Percentiles rank a stretch among this genome's conserved stretches.
phyloP scores from a whole-genome alignment of 2,888 invertebrate genomes.

The Drosophila conformis region DNA sequence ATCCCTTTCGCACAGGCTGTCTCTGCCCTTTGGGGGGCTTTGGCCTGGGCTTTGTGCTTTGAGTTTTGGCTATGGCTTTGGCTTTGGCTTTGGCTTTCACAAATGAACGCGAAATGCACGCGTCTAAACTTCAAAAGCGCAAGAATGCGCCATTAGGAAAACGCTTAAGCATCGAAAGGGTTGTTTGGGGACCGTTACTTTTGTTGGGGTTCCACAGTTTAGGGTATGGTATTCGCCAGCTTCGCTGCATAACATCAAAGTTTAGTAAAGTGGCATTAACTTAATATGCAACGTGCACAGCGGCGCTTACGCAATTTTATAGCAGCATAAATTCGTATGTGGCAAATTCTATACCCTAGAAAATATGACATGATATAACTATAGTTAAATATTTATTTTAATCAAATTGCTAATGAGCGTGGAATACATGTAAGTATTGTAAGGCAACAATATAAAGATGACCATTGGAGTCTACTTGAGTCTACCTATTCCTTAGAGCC shows the following conservation, averaged over 20 bases:
- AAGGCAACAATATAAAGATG: too few relatives aligned
- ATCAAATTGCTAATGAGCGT: neutral
- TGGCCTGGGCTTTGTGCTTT: constrained; percentile 2
- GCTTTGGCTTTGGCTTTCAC: constrained; percentile 40
- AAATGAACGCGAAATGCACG: constrained; percentile 73
- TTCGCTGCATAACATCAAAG: constrained; percentile 59
- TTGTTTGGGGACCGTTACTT: neutral
- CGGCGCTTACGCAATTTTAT: constrained; percentile 62
- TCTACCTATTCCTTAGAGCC: constrained; percentile 9
- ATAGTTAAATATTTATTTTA: neutral
- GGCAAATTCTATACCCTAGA: constrained; percentile 15
- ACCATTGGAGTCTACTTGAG: neutral
- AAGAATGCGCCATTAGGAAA: constrained; percentile 48
- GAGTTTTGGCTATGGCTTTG: constrained; percentile 28
- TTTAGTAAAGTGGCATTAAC: constrained; percentile 66
- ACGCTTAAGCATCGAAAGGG: constrained; percentile 22
- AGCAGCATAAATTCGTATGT: constrained; percentile 17
- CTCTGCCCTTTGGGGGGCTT: constrained; percentile 19
- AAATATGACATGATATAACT: neutral
- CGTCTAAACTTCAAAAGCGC: constrained; percentile 73
- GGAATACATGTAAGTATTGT: neutral
- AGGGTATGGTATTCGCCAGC: constrained; percentile 26
- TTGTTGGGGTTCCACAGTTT: constrained; percentile 12
- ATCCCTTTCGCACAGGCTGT: neutral
- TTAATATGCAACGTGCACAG: constrained; percentile 53